Base-by-base conservation (phyloP, 2,113 vertebrate genomes). In the Gulo gulo region DNA sequence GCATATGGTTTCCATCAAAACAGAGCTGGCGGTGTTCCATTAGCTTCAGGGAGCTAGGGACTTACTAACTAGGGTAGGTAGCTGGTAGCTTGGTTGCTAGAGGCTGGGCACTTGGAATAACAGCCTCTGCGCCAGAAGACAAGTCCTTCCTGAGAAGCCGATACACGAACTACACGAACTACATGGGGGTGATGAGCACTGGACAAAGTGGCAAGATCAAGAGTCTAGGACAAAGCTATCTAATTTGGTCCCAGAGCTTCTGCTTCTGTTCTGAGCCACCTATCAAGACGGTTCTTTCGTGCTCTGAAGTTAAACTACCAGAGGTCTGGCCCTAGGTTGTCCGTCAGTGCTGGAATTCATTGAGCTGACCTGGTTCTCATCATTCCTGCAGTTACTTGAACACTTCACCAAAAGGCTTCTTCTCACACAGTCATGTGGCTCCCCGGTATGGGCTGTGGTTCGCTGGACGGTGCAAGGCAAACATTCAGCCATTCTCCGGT, bases 1-100 rank as follows among this genome's bases (percentile, higher is more conserved):
- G 67, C 96, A 96, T 92, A 82, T 88, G 97, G 93, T 96, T 98
- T 95, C 71, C 91, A 95, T 98, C 84, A 95, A 92, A 94, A 91
- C 59, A 69, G 59, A 97, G 57, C 16, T 88, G 76, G 76, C 65
- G 13, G 59, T 81, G 50, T n/a, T 69, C 84, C 88, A 0, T 79
- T 87, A 57, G 23, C 59, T 59, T 92, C 2, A 0, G 3, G 36
- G 55, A 78, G 10, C 0, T 1, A 47, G 14, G 15, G 71, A 74
- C 59, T 63, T 34, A 82, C 31, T 29, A 87, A 91, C 34, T 45
- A 20, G 10, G 15, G 50, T 52, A 67, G 15, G 50, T 52, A 67
- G 69, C 74, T 21, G 10, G 65, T 55, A 59, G 63, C 34, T 82
- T 57, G 21, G 42, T 50, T 67, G n/a, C 42, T 79, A 52, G 36